Base-by-base conservation (phyloP, 2,113 vertebrate species). In the Agelaius phoeniceus region DNA sequence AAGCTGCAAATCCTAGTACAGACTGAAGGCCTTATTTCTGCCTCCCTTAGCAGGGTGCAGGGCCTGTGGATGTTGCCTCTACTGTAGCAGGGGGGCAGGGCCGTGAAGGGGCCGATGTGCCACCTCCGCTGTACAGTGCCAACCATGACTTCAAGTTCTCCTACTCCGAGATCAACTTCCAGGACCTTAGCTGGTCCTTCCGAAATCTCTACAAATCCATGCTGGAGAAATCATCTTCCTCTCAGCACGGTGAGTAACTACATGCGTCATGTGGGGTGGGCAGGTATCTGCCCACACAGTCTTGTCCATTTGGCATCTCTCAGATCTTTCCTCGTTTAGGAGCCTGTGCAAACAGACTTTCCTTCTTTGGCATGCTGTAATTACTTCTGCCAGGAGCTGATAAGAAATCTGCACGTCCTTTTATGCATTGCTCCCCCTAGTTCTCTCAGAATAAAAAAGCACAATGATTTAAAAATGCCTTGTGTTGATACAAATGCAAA, bases 121-220 rank as follows among this genome's bases (percentile, higher is more conserved):
- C 97, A 21, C 98, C 98, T 27, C 98, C 99, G 1, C 98, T 99
- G 33, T 98, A 98, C 79, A 96, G 97, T 89, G 95, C 98, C 86
- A 96, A 97, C 78, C 99, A 99, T 10, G 98, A 98, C 55, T 98
- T 99, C 93, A 98, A 99, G 41, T 99, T 99, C 97, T 99, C 99
- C 98, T 99, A 99, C 72, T 98, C 99, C 1, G 99, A 99, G 97
- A 98, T 99, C 95, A 99, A 98, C 96, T 98, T 99, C 73, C 99
- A 99, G 61, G 99, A 99, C 94, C 97, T 99, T 78, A 99, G 99
- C 81, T 98, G 98, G 86, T 99, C 99, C 82, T 99, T 99, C 98
- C 99, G 99, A 90, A 99, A 99, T 72, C 98, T 99, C 76, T 98
- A 98, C 97, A 99, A 98, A 96, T 99, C 98, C 27, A 98, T 99